phyloP scores from a whole-genome alignment of 2,888 invertebrate species.

The Scaptomyza cyrtandrae region DNA sequence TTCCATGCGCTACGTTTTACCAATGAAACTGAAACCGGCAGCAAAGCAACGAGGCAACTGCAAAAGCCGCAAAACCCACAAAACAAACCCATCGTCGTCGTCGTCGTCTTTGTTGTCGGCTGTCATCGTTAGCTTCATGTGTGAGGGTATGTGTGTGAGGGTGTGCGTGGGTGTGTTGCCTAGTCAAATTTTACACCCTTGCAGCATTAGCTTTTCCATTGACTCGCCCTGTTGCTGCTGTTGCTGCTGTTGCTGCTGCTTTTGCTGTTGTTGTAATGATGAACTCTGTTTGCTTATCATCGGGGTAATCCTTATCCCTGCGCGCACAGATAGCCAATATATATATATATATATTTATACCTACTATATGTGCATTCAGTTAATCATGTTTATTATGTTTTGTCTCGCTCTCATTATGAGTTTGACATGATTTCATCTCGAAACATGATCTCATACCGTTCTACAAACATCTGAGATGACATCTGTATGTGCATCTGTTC shows the following conservation, averaged over 20 bases:
- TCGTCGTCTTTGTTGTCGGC: constrained; percentile 31
- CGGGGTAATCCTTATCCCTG: constrained; percentile 52
- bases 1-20: constrained; percentile 63
- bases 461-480: not conserved
- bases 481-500: constrained; percentile 21
- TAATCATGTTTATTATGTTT: constrained; percentile 47
- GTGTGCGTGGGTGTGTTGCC: constrained; percentile 28
- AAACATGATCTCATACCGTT: constrained; percentile 65
- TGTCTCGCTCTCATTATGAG: constrained; percentile 2
- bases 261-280: constrained; percentile 15
- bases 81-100: constrained; percentile 40
- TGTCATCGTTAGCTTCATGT: constrained; percentile 25
- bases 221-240: constrained; percentile 22
- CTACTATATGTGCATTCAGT: constrained; percentile 28
- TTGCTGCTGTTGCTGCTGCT: not conserved
- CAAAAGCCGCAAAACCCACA: constrained; percentile 47
- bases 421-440: constrained; percentile 11
- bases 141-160: not conserved
- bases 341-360: constrained; percentile 21
- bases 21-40: constrained; percentile 74
- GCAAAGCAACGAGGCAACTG: constrained; percentile 45
- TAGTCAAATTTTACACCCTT: constrained; percentile 56
- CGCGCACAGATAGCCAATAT: constrained; percentile 46
- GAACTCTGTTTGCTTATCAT: constrained; percentile 59
- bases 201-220: constrained; percentile 29